Base-by-base conservation (phyloP, 2,888 invertebrate species). In the Drosophila maculinotata region DNA sequence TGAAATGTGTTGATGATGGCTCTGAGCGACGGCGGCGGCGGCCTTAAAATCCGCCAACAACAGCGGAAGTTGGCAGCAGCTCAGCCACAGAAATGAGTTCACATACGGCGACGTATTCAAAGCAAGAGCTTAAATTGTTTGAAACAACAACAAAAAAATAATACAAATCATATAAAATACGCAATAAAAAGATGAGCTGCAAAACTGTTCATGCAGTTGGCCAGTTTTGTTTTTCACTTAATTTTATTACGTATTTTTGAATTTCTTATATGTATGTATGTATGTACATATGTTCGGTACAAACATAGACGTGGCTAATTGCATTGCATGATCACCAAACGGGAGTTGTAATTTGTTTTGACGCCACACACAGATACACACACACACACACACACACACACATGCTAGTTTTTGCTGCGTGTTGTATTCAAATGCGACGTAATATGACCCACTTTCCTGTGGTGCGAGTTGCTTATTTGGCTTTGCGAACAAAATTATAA, bases 1-100 rank as follows among this genome's bases (percentile, higher is more conserved):
- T 89, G 89, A 84, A 89, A 88, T 89, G 78, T 80, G 74, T 87
- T 89, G 86, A 89, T 89, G 88, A 87, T 73, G 76, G 59, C 70
- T 69, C 66, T 65, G 67, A 48, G 63, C 74, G 64, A 59, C 44
- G 39, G 14, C 38, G 48, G 49, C 51, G 44, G 48, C 25, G 48
- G 56, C 35, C 42, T 53, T 39, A 39, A 68, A 58, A 44, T 59
- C 70, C 59, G 49, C 69, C 53, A 76, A 57, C 70, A 76, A 67
- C 72, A 79, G 54, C 79, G 86, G 83, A 82, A 86, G 83, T 83
- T 69, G 69, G 69, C 79, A 85, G 72, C 75, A 82, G 51, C 76
- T 54, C 48, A 71, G 82, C 69, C 76, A 38, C 76, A 62, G 65
- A 81, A 81, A 81, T 79, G 69, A 77, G 81, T 85, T 79, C 81